These are phyloP conservation scores for Amphiduros pacificus DNA, from an alignment of 2,888 invertebrate species.

Conservation along the genomic window DNA sequence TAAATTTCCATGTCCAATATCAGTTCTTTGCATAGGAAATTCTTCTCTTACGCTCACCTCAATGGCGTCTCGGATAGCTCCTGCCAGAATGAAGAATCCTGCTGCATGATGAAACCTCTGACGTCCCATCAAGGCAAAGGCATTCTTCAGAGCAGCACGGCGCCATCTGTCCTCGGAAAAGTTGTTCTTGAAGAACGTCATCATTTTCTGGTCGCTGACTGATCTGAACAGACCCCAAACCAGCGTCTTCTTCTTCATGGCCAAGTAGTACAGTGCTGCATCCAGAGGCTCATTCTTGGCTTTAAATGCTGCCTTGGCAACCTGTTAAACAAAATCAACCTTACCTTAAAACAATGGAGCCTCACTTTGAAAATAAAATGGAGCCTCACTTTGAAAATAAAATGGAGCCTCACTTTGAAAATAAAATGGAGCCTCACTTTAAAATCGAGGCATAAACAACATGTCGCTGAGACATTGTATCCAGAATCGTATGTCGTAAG, in stretches of 20 bases:
- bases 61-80: constrained; percentile 90
- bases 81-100: constrained; percentile 95
- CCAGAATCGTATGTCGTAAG: no score
- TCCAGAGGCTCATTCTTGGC: constrained; percentile 92
- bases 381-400: no score
- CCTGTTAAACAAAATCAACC: no score
- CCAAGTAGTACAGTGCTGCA: constrained; percentile 94
- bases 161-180: constrained; percentile 93
- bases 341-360: no score
- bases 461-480: no score
- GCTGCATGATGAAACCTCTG: constrained; percentile 97
- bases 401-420: no score
- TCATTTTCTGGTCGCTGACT: constrained; percentile 87
- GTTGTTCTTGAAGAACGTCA: constrained; percentile 91
- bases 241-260: constrained; percentile 96
- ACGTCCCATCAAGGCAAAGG: constrained; percentile 88
- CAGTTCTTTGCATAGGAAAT: no score
- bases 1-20: no score
- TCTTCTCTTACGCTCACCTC: constrained; percentile 69
- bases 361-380: no score
- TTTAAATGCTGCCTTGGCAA: constrained; percentile 93
- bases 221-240: constrained; percentile 92
- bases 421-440: no score
- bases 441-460: no score
- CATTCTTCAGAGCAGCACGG: constrained; percentile 96